A percentile compares a stretch with the other conserved stretches of the same genome.
These are phyloP conservation scores for Oceanites oceanicus DNA, from an alignment of 2,113 vertebrate species.

Conservation along the genomic window DNA sequence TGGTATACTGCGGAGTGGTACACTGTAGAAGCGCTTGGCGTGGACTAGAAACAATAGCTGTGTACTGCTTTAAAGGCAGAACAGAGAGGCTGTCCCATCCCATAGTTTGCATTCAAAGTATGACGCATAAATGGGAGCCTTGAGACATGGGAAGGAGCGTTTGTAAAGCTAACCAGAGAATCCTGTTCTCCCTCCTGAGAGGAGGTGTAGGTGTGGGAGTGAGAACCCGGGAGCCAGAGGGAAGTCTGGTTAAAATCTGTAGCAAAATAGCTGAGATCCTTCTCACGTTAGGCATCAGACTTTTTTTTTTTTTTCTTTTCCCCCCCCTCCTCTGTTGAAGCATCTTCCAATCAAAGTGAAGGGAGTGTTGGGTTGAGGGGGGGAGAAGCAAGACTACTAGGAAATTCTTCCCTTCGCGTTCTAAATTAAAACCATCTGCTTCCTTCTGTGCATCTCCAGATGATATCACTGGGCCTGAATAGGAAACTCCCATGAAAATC, in stretches of 20 bases:
- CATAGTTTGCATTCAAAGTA: background rate
- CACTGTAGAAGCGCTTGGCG: background rate
- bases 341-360: background rate
- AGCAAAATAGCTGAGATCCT: slow-evolving; percentile 19
- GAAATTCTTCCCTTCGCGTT: slow-evolving; percentile 39
- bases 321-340: rapidly evolving
- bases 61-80: background rate
- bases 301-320: background rate
- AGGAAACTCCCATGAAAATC: slow-evolving; percentile 61
- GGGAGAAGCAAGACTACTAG: background rate
- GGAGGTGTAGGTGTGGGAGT: slow-evolving; percentile 65
- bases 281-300: slow-evolving; percentile 7
- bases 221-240: background rate
- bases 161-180: slow-evolving; percentile 57
- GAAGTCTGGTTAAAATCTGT: slow-evolving; percentile 58
- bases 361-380: background rate
- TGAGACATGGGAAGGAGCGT: slow-evolving; percentile 50
- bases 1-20: background rate
- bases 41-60: background rate
- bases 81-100: background rate
- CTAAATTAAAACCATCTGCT: slow-evolving; percentile 56
- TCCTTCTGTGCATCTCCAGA: slow-evolving; percentile 57
- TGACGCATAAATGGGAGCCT: slow-evolving; percentile 42
- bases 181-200: slow-evolving; percentile 60
- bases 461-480: slow-evolving; percentile 42